Base-by-base conservation (phyloP, 2,797 vertebrate species). In the Sebastes goodei region DNA sequence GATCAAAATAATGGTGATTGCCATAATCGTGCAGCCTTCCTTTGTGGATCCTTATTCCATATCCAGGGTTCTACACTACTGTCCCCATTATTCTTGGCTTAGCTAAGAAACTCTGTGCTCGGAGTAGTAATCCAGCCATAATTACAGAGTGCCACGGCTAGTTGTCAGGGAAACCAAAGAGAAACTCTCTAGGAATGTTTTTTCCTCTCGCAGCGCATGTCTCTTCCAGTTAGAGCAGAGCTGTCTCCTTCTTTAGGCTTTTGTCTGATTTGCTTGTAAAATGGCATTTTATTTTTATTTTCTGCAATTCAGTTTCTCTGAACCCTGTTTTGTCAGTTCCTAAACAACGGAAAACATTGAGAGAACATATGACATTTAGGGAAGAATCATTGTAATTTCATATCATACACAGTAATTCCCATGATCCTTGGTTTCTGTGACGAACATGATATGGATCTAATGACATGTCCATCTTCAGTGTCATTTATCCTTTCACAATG, bases 131-230 rank as follows among this genome's bases (percentile, higher is more conserved):
- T 89, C 88, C 86, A 86, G 88, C 86, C 81, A 92, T 93, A 94
- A 94, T 93, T 93, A 93, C 84, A 95, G 89, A 87, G 86, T 91
- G 89, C 81, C 88, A 86, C 7, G 25, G 90, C 86, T 69, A 30
- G 95, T 95, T 94, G 94, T 94, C 95, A 92, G 69, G 94, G 94
- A 92, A 95, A 96, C 93, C 87, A 91, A 84, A 90, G 89, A 92
- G 88, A 94, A 94, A 94, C 90, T 94, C 87, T 91, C 87, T 7
- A 94, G 88, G 93, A 95, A 94, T 94, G 89, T 89, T 91, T 90
- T 88, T 69, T 85, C 75, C 82, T 83, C 78, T 83, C 32, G 74
- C 86, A 78, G 67, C 71, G 71, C 77, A 62, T 81, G 72, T 87
- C 82, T 67, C 85, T 52, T 78, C 84, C 72, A 78, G 60, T 86